Base-by-base conservation (phyloP, 2,113 vertebrate species). In the Circaetus cinerascens region DNA sequence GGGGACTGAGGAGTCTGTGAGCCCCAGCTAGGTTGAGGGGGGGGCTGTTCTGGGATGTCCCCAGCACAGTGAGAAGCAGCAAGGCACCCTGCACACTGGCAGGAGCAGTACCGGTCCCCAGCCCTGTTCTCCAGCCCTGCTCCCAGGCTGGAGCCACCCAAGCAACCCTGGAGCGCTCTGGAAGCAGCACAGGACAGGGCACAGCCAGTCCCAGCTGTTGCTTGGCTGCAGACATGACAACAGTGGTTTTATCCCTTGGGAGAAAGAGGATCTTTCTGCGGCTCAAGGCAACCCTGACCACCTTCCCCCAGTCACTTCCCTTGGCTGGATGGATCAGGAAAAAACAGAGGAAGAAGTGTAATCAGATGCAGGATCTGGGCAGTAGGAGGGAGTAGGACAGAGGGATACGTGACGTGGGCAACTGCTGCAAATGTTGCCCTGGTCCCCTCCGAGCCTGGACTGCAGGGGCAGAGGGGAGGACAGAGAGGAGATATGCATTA, bases 321-420 rank as follows among this genome's bases (percentile, higher is more conserved):
- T 64, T 19, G 30, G 25, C 51, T 19, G 53, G 30, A 7, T 6
- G n/a, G 48, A 59, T 36, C 38, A 41, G 69, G 82, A 38, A 19
- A 32, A 30, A 53, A 5, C 8, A 13, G 26, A 82, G 56, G 15
- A 21, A 15, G 57, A 64, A 69, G 60, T 0, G 22, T 5, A 2
- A 30, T 2, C 19, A 7, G 32, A 0, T 0, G 62, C 63, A 69
- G 75, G 75, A 63, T 2, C 3, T 2, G 17, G 66, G 71, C 69
- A 18, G 66, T 1, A 32, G 45, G 69, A 22, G 20, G 51, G 60
- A 69, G 64, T 21, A 13, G 22, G 53, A 26, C 32, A 22, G 38
- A 13, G 25, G n/a, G 41, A 34, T 2, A 10, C 0, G 1, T 0
- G 9, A 21, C 0, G 2, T 0, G 32, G 51, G n/a, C 38, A 48